These are phyloP conservation scores for Zingel zingel DNA, from an alignment of 2,113 vertebrate species.

Conservation along the genomic window DNA sequence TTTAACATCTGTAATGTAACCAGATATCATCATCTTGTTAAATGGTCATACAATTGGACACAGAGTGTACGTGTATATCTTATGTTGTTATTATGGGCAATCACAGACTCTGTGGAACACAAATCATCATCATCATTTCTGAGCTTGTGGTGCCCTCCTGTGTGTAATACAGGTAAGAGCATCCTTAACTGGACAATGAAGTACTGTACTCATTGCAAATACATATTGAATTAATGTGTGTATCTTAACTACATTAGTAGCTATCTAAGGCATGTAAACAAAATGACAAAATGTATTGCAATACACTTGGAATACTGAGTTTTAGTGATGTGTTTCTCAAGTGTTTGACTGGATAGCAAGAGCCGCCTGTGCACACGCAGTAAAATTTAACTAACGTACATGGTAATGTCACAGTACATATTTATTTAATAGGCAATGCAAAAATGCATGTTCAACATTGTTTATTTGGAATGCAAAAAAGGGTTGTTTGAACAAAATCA, in stretches of 20 bases:
- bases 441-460: not conserved
- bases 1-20: not conserved
- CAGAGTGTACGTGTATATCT: not conserved
- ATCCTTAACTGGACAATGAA: not conserved
- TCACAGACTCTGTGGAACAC: not conserved
- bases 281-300: not conserved
- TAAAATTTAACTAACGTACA: not conserved
- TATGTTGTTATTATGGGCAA: too few species aligned
- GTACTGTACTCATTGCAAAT: not conserved
- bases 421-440: slow-evolving; percentile 16
- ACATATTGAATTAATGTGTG: not conserved
- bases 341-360: not conserved
- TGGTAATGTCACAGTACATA: not conserved
- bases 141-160: slow-evolving; percentile 36
- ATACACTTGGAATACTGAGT: not conserved
- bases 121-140: not conserved
- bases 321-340: not conserved
- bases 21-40: too few species aligned
- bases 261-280: not conserved
- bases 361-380: not conserved
- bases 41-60: not conserved
- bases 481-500: not conserved
- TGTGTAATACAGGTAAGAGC: slow-evolving; percentile 14
- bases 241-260: not conserved
- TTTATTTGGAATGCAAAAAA: slow-evolving; percentile 1